These are phyloP conservation scores for Cryptocephalus moraei DNA, from an alignment of 2,888 invertebrate species.

Conservation along the genomic window DNA sequence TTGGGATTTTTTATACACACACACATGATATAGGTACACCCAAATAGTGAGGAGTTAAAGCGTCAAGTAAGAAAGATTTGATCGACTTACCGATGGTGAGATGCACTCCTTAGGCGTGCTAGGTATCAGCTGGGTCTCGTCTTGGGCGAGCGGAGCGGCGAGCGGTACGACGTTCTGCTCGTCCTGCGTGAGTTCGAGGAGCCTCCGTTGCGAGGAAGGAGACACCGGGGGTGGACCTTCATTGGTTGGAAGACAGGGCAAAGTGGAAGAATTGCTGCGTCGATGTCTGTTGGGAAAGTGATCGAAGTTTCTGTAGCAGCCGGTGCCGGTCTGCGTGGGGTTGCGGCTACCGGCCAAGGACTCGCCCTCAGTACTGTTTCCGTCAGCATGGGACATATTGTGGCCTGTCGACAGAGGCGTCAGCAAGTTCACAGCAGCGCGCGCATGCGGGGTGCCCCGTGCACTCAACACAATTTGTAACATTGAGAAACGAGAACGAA, in stretches of 20 bases:
- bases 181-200: constrained; percentile 24
- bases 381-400: constrained; percentile 83
- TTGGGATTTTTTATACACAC: neutral
- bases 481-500: constrained; percentile 6
- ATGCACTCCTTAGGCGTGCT: constrained; percentile 34
- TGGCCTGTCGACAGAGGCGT: constrained; percentile 57
- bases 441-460: constrained; percentile 8
- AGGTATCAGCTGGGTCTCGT: constrained; percentile 34
- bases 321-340: constrained; percentile 61
- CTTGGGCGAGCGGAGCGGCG: constrained; percentile 33
- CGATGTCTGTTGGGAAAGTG: constrained; percentile 47
- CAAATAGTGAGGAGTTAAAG: neutral
- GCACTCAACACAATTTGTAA: constrained; percentile 14
- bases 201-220: constrained; percentile 28
- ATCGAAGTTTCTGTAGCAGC: constrained; percentile 72
- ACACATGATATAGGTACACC: neutral
- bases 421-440: neutral
- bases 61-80: too few relatives aligned
- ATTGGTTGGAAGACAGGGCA: constrained; percentile 39
- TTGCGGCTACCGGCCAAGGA: constrained; percentile 46
- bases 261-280: constrained; percentile 42
- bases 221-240: constrained; percentile 33
- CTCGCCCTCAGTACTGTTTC: constrained; percentile 67
- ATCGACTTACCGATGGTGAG: constrained; percentile 35
- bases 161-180: constrained; percentile 11